Percentiles rank a stretch among this genome's conserved stretches.
These are phyloP conservation scores for Drosophila kikkawai DNA, from an alignment of 1,140 invertebrate species.

Conservation along the genomic window DNA sequence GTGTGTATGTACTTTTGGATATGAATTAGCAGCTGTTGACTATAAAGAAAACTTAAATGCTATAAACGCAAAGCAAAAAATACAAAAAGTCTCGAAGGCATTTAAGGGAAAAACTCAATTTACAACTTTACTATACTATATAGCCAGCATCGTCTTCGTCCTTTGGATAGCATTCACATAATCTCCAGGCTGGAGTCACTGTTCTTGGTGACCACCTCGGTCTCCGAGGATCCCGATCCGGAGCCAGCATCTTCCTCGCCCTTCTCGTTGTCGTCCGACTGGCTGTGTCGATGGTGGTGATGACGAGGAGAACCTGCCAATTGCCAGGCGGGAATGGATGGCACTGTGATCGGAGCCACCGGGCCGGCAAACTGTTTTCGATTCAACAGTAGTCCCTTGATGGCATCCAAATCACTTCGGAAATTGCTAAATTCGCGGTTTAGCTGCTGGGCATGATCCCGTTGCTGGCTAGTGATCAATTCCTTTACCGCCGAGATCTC, in stretches of 20 bases:
- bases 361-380: constrained; percentile 91
- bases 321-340: constrained; percentile 92
- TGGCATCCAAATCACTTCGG: constrained; percentile 90
- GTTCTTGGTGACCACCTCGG: constrained; percentile 89
- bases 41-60: constrained; percentile 49
- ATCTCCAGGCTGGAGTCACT: constrained; percentile 90
- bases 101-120: constrained; percentile 34
- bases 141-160: constrained; percentile 21
- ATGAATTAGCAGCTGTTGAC: constrained; percentile 60
- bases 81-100: constrained; percentile 28
- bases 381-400: constrained; percentile 91
- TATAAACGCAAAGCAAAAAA: constrained; percentile 47
- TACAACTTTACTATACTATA: constrained; percentile 29
- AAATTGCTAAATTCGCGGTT: constrained; percentile 88
- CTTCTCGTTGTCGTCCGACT: constrained; percentile 83
- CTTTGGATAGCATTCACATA: constrained; percentile 85
- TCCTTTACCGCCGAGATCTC: constrained; percentile 86
- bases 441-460: constrained; percentile 87
- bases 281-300: constrained; percentile 63
- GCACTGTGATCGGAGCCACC: constrained; percentile 85
- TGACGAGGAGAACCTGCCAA: constrained; percentile 85
- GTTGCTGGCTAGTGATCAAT: constrained; percentile 72
- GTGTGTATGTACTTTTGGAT: constrained; percentile 63
- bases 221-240: constrained; percentile 88
- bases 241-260: constrained; percentile 85